Evolutionary conservation across 1,140 invertebrate genomes (phyloP).

Genomic region (Drosophila murphyi): DNA sequence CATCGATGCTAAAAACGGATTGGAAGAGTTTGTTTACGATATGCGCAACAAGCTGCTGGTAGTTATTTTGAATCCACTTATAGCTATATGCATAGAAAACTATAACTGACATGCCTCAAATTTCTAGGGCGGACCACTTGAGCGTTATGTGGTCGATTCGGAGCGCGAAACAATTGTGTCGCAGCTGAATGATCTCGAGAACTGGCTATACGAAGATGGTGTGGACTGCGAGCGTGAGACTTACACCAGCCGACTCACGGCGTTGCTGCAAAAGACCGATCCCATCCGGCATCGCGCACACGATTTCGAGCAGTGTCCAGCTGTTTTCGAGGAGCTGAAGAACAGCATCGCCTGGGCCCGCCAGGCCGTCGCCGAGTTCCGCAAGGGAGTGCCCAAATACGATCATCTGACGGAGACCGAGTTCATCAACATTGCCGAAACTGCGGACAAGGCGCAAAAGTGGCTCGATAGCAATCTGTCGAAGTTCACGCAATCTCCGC

Average conservation of each 20-base stretch:
- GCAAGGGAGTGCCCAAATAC: constrained; percentile 91
- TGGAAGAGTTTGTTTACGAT: constrained; percentile 99
- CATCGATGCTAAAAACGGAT: constrained; percentile 96
- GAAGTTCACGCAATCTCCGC: constrained; percentile 87
- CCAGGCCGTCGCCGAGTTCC: constrained; percentile 89
- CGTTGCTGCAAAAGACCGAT: constrained; percentile 90
- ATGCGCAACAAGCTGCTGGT: constrained; percentile 91
- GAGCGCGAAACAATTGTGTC: constrained; percentile 89
- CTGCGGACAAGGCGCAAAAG: constrained; percentile 86
- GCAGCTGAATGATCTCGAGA: constrained; percentile 93
- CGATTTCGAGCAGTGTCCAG: constrained; percentile 91
- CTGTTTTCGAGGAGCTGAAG: constrained; percentile 91
- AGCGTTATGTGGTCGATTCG: constrained; percentile 90
- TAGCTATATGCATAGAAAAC: not conserved
- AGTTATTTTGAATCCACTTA: constrained; percentile 3
- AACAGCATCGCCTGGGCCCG: constrained; percentile 89
- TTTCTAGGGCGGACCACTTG: constrained; percentile 89
- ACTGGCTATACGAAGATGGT: constrained; percentile 97
- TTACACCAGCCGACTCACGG: constrained; percentile 87
- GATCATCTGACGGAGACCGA: constrained; percentile 93
- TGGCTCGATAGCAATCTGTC: constrained; percentile 91
- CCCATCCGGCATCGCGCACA: constrained; percentile 92
- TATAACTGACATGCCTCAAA: constrained; percentile 19
- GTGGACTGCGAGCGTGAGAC: constrained; percentile 94
- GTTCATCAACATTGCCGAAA: constrained; percentile 89